These are phyloP conservation scores for Spizaetus ornatus DNA, from an alignment of 2,113 vertebrate species.

Conservation along the genomic window DNA sequence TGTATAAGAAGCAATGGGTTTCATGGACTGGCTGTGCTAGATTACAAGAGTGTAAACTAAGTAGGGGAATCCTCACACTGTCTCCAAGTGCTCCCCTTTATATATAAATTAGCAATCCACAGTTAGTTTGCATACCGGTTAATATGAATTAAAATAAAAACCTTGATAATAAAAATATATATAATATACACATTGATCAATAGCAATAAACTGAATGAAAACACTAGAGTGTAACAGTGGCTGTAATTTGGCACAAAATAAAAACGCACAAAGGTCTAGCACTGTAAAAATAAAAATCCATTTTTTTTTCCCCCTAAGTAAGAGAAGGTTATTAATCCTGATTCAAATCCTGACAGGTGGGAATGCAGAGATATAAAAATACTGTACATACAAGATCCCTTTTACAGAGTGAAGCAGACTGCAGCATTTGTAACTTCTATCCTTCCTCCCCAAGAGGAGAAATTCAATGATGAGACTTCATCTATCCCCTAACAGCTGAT, in stretches of 20 bases:
- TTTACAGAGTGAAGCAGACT: slow-evolving; percentile 20
- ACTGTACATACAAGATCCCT: slow-evolving; percentile 56
- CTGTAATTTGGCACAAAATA: slow-evolving; percentile 62
- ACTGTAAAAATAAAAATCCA: slow-evolving; percentile 32
- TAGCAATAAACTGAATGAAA: slow-evolving; percentile 41
- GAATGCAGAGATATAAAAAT: slow-evolving; percentile 60
- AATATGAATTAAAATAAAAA: slow-evolving; percentile 56
- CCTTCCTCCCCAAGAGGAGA: not conserved
- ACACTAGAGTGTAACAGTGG: slow-evolving; percentile 38
- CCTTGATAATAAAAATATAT: slow-evolving; percentile 60
- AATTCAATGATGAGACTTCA: not conserved
- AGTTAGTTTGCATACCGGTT: slow-evolving; percentile 39
- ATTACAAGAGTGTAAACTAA: not conserved
- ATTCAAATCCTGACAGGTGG: slow-evolving; percentile 23
- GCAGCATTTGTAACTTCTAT: slow-evolving; percentile 37
- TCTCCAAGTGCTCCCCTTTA: slow-evolving; percentile 35
- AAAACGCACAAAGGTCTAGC: not conserved
- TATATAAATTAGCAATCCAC: slow-evolving; percentile 42
- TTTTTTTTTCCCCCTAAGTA: not conserved
- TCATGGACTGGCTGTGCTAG: not conserved
- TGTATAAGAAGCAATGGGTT: not conserved
- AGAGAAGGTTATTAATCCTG: slow-evolving; percentile 4
- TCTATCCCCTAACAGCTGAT: not conserved
- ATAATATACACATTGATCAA: slow-evolving; percentile 32
- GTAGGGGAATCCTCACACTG: slow-evolving; percentile 22